These are phyloP conservation scores for Trichoplusia ni DNA, from an alignment of 1,140 invertebrate species.

Conservation along the genomic window DNA sequence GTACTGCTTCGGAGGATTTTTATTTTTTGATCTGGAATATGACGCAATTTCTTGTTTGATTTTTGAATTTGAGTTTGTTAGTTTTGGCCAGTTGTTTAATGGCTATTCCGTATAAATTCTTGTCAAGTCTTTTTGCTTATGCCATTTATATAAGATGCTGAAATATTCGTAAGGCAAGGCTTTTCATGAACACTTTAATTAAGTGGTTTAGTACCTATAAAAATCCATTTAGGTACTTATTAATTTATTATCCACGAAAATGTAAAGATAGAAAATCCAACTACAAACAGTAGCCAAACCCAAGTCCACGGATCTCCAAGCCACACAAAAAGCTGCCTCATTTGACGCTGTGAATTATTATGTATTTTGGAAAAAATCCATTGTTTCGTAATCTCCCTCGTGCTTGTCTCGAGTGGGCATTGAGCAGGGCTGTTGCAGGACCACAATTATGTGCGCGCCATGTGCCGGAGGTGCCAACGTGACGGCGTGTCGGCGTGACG, in stretches of 20 bases:
- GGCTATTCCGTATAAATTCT: no score
- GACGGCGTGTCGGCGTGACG: no score
- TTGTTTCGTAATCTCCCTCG: conserved; percentile 78
- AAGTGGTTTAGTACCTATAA: no score
- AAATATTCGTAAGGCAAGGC: no score
- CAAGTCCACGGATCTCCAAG: conserved; percentile 60
- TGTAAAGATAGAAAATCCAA: background rate
- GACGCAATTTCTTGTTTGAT: no score
- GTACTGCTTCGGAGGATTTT: background rate
- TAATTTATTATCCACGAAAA: background rate
- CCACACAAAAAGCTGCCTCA: conserved; percentile 57
- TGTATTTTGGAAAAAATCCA: conserved; percentile 78
- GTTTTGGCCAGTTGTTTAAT: no score
- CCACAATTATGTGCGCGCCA: conserved; percentile 57
- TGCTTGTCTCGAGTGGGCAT: conserved; percentile 62
- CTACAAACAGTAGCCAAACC: background rate
- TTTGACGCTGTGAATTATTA: conserved; percentile 76
- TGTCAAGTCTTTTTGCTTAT: no score
- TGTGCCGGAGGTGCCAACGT: conserved; percentile 53
- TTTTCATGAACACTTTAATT: background rate
- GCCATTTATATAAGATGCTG: no score
- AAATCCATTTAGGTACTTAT: background rate
- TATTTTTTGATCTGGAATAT: no score
- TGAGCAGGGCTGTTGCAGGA: conserved; percentile 57
- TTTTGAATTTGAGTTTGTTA: no score